phyloP scores from a whole-genome alignment of 2,888 invertebrate genomes.

The Nemoura dubitans region DNA sequence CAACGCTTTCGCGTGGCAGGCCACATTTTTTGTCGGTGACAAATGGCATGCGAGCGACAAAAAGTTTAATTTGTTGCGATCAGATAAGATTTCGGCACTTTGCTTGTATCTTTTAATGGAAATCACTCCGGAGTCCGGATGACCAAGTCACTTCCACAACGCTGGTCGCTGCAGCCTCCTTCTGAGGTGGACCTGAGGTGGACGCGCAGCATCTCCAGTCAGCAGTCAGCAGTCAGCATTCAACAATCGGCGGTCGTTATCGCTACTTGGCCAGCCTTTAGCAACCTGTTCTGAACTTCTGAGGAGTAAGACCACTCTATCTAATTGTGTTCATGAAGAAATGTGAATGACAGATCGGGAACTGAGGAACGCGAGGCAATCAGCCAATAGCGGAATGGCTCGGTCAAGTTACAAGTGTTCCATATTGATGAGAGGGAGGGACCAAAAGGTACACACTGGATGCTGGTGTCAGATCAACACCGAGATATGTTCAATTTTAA shows the following conservation, averaged over 20 bases:
- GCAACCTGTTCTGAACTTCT: not conserved
- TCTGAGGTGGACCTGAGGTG: no score
- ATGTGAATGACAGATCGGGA: slow-evolving; percentile 33
- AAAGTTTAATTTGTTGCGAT: not conserved
- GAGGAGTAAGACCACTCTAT: slow-evolving; percentile 18
- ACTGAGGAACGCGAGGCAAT: slow-evolving; percentile 17
- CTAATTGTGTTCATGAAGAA: slow-evolving; percentile 33
- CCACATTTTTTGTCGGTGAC: not conserved
- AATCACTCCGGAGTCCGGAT: not conserved
- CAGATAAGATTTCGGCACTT: not conserved
- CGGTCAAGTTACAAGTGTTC: slow-evolving; percentile 43
- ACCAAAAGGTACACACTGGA: slow-evolving; percentile 28
- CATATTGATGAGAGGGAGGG: slow-evolving; percentile 48
- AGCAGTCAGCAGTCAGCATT: no score
- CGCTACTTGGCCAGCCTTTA: not conserved
- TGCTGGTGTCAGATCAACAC: slow-evolving; percentile 31
- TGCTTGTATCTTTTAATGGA: slow-evolving; percentile 3
- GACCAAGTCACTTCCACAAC: not conserved
- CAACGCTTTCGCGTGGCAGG: not conserved
- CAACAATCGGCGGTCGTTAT: not conserved
- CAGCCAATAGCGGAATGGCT: slow-evolving; percentile 21
- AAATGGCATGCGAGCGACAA: not conserved
- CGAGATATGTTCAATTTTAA: slow-evolving; percentile 3
- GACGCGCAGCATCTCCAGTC: no score
- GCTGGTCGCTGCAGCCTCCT: no score